Percentiles rank a stretch among this genome's conserved stretches.
These are phyloP conservation scores for Cheilosia soror DNA, from an alignment of 2,888 invertebrate species.

Conservation along the genomic window DNA sequence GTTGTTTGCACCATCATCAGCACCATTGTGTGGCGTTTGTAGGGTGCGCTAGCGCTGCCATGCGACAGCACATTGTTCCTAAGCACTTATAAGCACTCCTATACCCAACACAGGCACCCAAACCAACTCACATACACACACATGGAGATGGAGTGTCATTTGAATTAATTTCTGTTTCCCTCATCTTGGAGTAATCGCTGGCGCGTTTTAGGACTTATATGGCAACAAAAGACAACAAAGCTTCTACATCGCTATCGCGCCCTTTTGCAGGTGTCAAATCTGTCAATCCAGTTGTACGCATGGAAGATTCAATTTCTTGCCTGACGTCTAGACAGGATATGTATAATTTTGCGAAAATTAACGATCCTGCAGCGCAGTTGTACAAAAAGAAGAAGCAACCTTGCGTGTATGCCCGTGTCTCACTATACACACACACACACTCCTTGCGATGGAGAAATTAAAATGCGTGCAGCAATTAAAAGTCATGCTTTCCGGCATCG, in stretches of 20 bases:
- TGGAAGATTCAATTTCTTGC: slow-evolving; percentile 57
- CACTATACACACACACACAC: not conserved
- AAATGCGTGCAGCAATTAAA: slow-evolving; percentile 69
- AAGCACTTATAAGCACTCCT: not conserved
- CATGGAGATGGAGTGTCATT: slow-evolving; percentile 31
- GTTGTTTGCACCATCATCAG: slow-evolving; percentile 51
- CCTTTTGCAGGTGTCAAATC: slow-evolving; percentile 32
- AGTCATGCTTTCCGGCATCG: slow-evolving; percentile 14
- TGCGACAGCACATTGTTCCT: slow-evolving; percentile 40
- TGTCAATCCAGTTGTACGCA: slow-evolving; percentile 44
- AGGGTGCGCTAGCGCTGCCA: slow-evolving; percentile 43
- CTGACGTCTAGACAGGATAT: slow-evolving; percentile 72
- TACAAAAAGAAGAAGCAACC: not conserved
- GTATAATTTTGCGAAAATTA: slow-evolving; percentile 51
- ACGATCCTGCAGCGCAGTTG: slow-evolving; percentile 17
- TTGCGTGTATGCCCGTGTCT: slow-evolving; percentile 19
- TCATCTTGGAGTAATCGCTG: slow-evolving; percentile 58
- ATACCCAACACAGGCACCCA: too few species aligned
- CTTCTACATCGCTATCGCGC: not conserved
- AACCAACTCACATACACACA: not conserved
- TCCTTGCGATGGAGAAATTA: slow-evolving; percentile 38
- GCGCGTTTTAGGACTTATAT: slow-evolving; percentile 43
- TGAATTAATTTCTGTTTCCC: slow-evolving; percentile 70
- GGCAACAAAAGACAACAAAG: slow-evolving; percentile 53
- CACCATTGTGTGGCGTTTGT: slow-evolving; percentile 33